Base-by-base conservation (phyloP, 2,888 invertebrate species). In the Agapostemon virescens region DNA sequence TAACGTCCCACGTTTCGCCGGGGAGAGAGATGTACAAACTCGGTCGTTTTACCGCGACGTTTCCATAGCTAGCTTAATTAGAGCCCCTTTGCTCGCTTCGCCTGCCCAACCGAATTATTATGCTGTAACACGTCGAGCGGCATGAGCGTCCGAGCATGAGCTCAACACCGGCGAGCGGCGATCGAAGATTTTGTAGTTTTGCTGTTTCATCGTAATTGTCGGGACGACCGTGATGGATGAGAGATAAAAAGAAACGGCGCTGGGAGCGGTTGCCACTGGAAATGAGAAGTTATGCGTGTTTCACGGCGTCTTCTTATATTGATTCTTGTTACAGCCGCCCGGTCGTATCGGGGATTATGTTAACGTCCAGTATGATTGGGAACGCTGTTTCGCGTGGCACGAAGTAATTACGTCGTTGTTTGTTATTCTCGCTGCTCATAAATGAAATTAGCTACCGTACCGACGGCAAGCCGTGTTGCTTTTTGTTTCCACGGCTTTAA, bases 31-130 rank as follows among this genome's bases (percentile, higher is more conserved):
- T 38, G 42, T 40, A 30, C 26, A 55, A 66, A 40, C 23, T 17
- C 26, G 17, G 20, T 3, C 30, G 40, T 2, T 69, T 40, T n/a
- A 40, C 9, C 17, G 36, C 36, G 42, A 55, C 30, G 26, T 55
- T 26, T 38, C 11, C 36, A 36, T 49, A 15, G 42, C 63, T 17
- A 33, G 61, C 13, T 40, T 58, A 75, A 81, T 81, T 79, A 79
- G 61, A 40, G 40, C 40, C 66, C 13, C 58, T 36, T 38, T 23
- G 13, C 68, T 40, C 33, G 40, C 55, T 40, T 70, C 36, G 45
- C n/a, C 49, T 63, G 64, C 30, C 61, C 52, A 33, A 69, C 73
- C 68, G 45, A 66, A 79, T 74, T 69, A 74, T 74, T 80, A 52
- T 63, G 45, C 52, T 23, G 52, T 55, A 23, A 55, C 52, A 15